Conservation (phyloP, 1,140 invertebrate species). For the Nilaparvata lugens region DNA sequence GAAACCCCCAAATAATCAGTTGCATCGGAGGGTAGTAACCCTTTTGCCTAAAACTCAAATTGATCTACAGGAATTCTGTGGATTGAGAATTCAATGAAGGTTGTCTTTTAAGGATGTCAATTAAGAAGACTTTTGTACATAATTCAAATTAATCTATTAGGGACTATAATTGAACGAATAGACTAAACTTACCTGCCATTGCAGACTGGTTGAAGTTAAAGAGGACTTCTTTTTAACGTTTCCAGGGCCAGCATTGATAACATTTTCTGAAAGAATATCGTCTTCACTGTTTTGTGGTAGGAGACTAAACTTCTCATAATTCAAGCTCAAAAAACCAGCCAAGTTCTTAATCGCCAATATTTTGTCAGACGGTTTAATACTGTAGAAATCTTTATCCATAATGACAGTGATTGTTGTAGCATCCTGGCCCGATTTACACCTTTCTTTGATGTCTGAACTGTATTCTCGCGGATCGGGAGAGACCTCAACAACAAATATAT, state of each 20-base stretch:
- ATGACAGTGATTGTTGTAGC: background rate
- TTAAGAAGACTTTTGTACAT: background rate
- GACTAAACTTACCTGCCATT: constrained; percentile 41
- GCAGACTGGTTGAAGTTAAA: constrained; percentile 40
- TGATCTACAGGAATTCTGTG: too few relatives aligned
- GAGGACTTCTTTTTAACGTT: constrained; percentile 41
- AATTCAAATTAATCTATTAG: background rate
- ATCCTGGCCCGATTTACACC: background rate
- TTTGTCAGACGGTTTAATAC: background rate
- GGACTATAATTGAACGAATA: background rate
- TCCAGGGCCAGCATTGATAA: constrained; percentile 48
- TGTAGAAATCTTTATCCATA: background rate
- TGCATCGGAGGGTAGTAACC: too few relatives aligned
- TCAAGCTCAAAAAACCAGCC: background rate
- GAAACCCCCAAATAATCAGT: background rate
- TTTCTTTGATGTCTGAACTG: background rate
- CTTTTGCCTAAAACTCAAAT: too few relatives aligned
- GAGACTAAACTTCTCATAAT: constrained; percentile 12
- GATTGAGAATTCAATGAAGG: too few relatives aligned
- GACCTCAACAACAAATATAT: background rate
- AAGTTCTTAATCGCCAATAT: background rate
- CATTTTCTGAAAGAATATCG: constrained; percentile 31
- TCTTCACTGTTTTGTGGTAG: constrained; percentile 31
- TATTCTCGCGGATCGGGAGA: constrained; percentile 1
- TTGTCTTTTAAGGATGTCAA: background rate